Base-by-base conservation (phyloP, 2,797 vertebrate species). In the Hyperoplus immaculatus region DNA sequence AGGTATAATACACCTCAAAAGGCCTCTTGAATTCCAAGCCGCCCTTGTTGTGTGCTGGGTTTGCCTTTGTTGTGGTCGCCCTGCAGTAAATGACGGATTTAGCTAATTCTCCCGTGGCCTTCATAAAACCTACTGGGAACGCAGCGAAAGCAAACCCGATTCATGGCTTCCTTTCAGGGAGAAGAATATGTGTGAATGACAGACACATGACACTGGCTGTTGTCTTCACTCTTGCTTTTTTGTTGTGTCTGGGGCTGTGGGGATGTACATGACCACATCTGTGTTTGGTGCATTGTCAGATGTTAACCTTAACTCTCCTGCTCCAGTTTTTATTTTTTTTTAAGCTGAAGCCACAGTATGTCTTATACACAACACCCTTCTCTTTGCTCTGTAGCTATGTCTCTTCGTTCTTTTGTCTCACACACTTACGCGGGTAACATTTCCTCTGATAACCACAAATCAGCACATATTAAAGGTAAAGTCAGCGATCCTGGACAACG, bases 141-240 rank as follows among this genome's bases (percentile, higher is more conserved):
- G 15, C 5, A 49, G 43, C 7, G 16, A 68, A 29, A 51, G 46
- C 39, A 43, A n/a, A 62, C 56, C 76, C 74, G 41, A 84, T 41
- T 62, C 42, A 65, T 13, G 9, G 15, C 46, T 71, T 58, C 18
- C 57, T 79, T 65, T 54, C 69, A 78, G 59, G 16, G 29, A 13
- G 57, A 43, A 63, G 39, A 42, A 53, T 51, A 57, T 70, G 81
- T 84, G 62, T 54, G 62, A 71, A 54, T 69, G 54, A 75, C 29
- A 63, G 83, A 86, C 78, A 92, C 78, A 73, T 76, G 86, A 92
- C 86, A 92, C 53, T 66, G 29, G 67, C 75, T 70, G 61, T 90
- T 90, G 86, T 92, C 65, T 85, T 38, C 12, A 4, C 68, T 55
- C 14, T 8, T 62, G 72, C 46, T 76, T 47, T 46, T 65, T 79